These are phyloP conservation scores for Lycocerus yunnanus DNA, from an alignment of 2,888 invertebrate genomes.

Conservation along the genomic window DNA sequence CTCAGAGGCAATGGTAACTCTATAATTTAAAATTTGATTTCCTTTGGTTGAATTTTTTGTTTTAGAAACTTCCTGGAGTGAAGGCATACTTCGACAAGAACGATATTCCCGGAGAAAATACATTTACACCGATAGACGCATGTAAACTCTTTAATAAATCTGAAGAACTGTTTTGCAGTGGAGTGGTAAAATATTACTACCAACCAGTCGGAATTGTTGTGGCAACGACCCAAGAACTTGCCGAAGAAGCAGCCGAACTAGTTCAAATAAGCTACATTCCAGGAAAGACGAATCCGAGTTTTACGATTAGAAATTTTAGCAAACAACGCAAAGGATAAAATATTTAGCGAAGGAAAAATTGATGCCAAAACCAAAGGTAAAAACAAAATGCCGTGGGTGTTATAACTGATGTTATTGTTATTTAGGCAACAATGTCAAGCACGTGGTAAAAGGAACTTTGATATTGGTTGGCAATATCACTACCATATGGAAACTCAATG, in stretches of 20 bases:
- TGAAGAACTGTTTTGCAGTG: constrained; percentile 58
- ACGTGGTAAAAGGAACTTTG: constrained; percentile 60
- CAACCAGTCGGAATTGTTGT: constrained; percentile 75
- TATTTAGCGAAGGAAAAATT: constrained; percentile 48
- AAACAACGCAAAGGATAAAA: constrained; percentile 54
- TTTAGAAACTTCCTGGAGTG: constrained; percentile 67
- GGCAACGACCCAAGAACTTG: constrained; percentile 63
- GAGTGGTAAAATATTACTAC: constrained; percentile 63
- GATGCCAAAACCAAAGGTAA: constrained; percentile 45
- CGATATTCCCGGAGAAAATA: constrained; percentile 72
- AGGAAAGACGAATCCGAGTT: constrained; percentile 51
- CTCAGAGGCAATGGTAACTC: constrained; percentile 64
- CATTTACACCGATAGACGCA: constrained; percentile 54
- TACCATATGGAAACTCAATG: constrained; percentile 78
- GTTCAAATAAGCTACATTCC: constrained; percentile 62
- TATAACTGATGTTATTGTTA: background rate
- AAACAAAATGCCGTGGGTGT: constrained; percentile 11
- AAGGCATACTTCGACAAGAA: constrained; percentile 65
- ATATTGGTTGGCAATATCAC: constrained; percentile 73
- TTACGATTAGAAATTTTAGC: constrained; percentile 58
- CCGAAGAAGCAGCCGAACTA: constrained; percentile 61
- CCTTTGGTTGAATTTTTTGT: constrained; percentile 15
- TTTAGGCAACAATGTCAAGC: constrained; percentile 36
- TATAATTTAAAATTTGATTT: too few relatives aligned
- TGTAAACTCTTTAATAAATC: constrained; percentile 34